These are phyloP conservation scores for Gobio gobio DNA, from an alignment of 2,113 vertebrate species.

Conservation along the genomic window DNA sequence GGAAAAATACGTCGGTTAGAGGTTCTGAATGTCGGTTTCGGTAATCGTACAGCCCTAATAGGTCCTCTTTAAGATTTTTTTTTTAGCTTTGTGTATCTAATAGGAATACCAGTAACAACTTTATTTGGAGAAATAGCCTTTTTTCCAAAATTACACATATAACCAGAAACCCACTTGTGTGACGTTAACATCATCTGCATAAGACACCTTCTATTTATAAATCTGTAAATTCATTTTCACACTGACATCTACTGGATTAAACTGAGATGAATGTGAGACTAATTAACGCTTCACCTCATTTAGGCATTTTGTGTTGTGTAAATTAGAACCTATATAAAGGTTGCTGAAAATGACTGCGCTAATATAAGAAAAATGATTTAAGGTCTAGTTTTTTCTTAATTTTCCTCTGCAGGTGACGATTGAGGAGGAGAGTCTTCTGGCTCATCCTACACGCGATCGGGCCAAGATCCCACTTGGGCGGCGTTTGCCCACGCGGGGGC, in stretches of 20 bases:
- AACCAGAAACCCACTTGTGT: neutral
- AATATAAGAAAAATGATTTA: neutral
- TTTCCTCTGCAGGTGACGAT: constrained; percentile 82
- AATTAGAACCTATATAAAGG: constrained; percentile 9
- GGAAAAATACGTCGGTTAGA: too few species aligned
- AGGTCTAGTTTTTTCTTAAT: neutral
- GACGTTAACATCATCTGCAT: constrained; percentile 24
- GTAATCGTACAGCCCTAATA: too few species aligned
- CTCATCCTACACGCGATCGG: constrained; percentile 89
- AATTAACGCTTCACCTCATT: constrained; percentile 38
- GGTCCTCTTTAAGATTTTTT: too few species aligned
- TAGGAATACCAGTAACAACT: too few species aligned
- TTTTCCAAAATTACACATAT: neutral
- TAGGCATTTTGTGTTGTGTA: neutral
- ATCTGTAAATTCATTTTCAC: constrained; percentile 26
- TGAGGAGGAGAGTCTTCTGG: constrained; percentile 86
- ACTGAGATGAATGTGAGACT: neutral
- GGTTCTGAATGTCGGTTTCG: too few species aligned
- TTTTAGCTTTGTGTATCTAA: too few species aligned
- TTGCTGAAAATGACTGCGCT: neutral
- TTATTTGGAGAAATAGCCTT: too few species aligned
- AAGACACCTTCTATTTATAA: neutral
- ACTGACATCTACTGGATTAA: neutral
- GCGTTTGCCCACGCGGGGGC: constrained; percentile 89
- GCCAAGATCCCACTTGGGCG: constrained; percentile 90